Evolutionary conservation across 2,888 invertebrate species (phyloP).

Genomic region (Drosophila histrio): DNA sequence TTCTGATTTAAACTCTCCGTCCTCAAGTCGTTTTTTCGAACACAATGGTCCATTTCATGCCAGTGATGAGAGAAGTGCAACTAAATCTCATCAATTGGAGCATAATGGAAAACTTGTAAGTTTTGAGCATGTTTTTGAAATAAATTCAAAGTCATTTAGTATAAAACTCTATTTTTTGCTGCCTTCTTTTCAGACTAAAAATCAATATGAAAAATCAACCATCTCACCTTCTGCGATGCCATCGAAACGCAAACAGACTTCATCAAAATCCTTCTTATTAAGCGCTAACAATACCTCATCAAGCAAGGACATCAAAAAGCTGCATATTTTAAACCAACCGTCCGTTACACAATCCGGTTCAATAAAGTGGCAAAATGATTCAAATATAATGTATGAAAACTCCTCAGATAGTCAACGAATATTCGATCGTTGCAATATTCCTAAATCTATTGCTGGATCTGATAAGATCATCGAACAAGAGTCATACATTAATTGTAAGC

Average conservation of each 20-base stretch:
- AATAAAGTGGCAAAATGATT: conserved; percentile 67
- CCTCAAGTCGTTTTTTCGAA: conserved; percentile 56
- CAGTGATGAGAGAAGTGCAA: conserved; percentile 57
- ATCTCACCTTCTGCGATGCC: conserved; percentile 67
- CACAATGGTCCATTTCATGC: conserved; percentile 42
- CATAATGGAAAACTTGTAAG: conserved; percentile 67
- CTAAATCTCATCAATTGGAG: conserved; percentile 66
- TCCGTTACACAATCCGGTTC: conserved; percentile 61
- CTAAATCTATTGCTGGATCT: conserved; percentile 68
- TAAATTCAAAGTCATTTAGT: neutral
- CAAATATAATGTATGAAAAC: conserved; percentile 54
- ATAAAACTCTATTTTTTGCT: conserved; percentile 4
- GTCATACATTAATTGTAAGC: conserved; percentile 75
- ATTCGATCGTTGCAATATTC: conserved; percentile 71
- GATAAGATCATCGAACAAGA: conserved; percentile 70
- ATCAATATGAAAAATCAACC: conserved; percentile 70
- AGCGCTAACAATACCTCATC: conserved; percentile 60
- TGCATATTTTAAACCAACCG: conserved; percentile 67
- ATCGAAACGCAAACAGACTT: conserved; percentile 69
- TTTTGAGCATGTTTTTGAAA: neutral
- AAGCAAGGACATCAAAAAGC: conserved; percentile 68
- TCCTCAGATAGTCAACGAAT: conserved; percentile 63
- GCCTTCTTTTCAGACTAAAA: conserved; percentile 57
- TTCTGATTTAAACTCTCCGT: conserved; percentile 49
- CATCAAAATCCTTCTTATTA: conserved; percentile 56